These are phyloP conservation scores for Motacilla alba DNA, from an alignment of 2,113 vertebrate species.

Conservation along the genomic window DNA sequence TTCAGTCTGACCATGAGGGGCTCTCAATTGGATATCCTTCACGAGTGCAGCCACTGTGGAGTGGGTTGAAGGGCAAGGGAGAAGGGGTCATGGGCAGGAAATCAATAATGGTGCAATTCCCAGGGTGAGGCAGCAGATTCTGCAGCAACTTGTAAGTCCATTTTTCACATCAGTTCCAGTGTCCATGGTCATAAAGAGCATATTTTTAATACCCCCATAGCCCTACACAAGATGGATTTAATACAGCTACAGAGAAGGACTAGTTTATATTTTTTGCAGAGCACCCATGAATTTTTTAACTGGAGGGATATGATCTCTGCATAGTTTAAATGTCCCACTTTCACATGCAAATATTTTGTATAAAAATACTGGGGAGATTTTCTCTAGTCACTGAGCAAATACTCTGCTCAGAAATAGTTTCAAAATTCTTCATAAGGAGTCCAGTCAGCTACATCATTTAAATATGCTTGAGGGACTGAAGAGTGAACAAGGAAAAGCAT, in stretches of 20 bases:
- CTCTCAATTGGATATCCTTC: not conserved
- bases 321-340: not conserved
- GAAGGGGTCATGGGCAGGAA: constrained; percentile 2
- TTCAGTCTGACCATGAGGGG: not conserved
- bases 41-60: not conserved
- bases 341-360: not conserved
- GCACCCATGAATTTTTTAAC: not conserved
- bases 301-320: not conserved
- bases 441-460: not conserved
- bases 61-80: not conserved
- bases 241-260: not conserved
- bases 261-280: not conserved
- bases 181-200: not conserved
- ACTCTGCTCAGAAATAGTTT: not conserved
- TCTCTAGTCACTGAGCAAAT: not conserved
- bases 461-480: not conserved
- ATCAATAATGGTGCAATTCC: constrained; percentile 23
- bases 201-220: not conserved
- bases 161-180: not conserved
- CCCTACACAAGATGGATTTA: not conserved
- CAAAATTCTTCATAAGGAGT: not conserved
- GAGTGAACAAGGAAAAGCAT: not conserved
- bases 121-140: constrained; percentile 27
- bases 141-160: not conserved
- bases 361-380: not conserved